phyloP scores from a whole-genome alignment of 1,140 invertebrate species.

The Tribolium castaneum region DNA sequence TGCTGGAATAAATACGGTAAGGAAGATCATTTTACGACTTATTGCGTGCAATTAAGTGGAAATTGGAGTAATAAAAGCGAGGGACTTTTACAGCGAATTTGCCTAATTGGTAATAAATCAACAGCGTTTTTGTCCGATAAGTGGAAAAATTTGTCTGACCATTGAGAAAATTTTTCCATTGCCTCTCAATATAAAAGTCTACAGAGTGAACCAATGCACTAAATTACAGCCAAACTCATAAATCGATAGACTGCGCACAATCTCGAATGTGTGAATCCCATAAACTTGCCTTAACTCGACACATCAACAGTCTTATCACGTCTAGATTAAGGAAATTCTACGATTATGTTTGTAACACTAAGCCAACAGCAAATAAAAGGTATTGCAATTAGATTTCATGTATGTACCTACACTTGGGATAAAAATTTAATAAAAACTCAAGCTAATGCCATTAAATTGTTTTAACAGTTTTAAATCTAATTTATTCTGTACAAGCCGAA shows the following conservation, averaged over 20 bases:
- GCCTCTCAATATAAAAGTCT: too few species aligned
- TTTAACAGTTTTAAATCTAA: not conserved
- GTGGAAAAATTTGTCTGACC: not conserved
- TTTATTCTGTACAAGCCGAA: not conserved
- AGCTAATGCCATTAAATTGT: not conserved
- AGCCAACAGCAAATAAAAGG: not conserved
- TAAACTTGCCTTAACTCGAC: not conserved
- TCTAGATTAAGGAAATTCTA: conserved; percentile 3
- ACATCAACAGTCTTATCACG: conserved; percentile 22
- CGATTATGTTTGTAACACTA: not conserved
- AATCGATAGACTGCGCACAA: not conserved
- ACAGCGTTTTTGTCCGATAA: not conserved
- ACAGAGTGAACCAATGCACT: too few species aligned
- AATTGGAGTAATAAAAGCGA: conserved; percentile 19
- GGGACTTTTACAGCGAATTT: conserved; percentile 15
- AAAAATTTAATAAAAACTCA: not conserved
- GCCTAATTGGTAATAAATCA: conserved; percentile 18
- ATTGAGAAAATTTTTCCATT: not conserved
- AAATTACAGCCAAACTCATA: not conserved
- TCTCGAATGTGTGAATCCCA: not conserved
- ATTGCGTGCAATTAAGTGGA: conserved; percentile 27
- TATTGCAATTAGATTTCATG: not conserved
- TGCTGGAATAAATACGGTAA: conserved; percentile 14
- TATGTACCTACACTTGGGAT: too few species aligned
- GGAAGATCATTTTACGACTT: conserved; percentile 18